Evolutionary conservation across 2,797 vertebrate species (phyloP), one percentile per base, ranked within the genome.

Genomic region (Leptatherina wallacei): DNA sequence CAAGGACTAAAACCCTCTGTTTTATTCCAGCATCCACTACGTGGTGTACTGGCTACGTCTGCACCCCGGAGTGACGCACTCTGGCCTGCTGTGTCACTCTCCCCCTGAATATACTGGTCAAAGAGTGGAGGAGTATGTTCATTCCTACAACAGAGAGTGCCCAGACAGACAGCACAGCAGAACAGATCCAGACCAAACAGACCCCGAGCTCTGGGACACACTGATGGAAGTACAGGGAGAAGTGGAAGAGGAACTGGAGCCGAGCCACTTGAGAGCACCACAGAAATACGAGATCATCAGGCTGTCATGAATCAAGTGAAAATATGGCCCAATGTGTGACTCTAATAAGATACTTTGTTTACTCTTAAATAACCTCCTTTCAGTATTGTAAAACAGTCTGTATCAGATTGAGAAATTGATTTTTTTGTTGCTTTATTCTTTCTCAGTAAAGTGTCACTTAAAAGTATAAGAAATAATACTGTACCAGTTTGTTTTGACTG

Each of bases 21-120:
- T 44, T 27, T 24, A n/a, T 0, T 4, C 5, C 83, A 94, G 95
- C 84, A 97, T 98, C 80, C 97, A 98, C 87, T 98, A 98, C 87
- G 95, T 97, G 92, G 95, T 95, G 83, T 98, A 98, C 87, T 98
- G 97, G 97, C 68, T 98, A 67, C 95, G 90, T 47, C 95, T 97
- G 67, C 97, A 98, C 83, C 94, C 96, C 54, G 94, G 82, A 0
- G 97, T 97, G 78, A 94, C 91, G 69, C 94, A 95, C 80, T 95
- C 85, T 0, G 96, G 96, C 47, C 91, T 98, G 65, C 86, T 95
- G 78, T 98, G 97, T 78, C 95, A 90, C 86, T 93, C 61, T 32
- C 97, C 97, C 2, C 93, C 90, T 72, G 95, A 97, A 73, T 94
- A 96, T 40, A 94, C 93, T 66, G 96, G 96, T 10, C 95, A 96